These are phyloP conservation scores for Phalacrocorax carbo DNA, from an alignment of 2,113 vertebrate genomes.

Conservation along the genomic window DNA sequence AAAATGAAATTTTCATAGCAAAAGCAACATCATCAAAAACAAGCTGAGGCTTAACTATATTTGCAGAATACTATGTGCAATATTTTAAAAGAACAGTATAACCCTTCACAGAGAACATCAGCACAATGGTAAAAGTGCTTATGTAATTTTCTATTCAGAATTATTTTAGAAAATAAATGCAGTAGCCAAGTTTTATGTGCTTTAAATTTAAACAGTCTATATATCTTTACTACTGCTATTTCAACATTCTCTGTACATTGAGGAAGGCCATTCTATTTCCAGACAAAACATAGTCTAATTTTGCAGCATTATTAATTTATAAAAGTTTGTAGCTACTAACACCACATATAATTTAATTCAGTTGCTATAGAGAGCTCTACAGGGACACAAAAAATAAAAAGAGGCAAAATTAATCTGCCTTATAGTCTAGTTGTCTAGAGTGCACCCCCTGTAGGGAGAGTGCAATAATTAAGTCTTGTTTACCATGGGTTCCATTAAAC, in stretches of 20 bases:
- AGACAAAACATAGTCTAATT: neutral
- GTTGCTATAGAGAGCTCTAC: slow-evolving; percentile 70
- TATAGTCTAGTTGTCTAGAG: slow-evolving; percentile 53
- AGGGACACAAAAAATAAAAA: slow-evolving; percentile 49
- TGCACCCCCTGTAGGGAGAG: slow-evolving; percentile 56
- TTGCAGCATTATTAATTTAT: slow-evolving; percentile 32
- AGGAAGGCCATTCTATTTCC: neutral
- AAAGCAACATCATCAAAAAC: neutral
- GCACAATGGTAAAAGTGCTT: neutral
- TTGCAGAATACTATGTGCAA: neutral
- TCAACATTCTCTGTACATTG: neutral
- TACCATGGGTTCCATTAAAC: slow-evolving; percentile 47
- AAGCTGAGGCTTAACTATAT: neutral
- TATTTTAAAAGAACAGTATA: neutral
- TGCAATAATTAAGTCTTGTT: slow-evolving; percentile 70
- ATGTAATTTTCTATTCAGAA: neutral
- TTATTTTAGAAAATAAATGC: neutral
- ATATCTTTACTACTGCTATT: neutral
- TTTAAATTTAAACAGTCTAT: neutral
- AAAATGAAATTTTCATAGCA: neutral
- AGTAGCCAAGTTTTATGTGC: neutral
- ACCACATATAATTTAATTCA: slow-evolving; percentile 36
- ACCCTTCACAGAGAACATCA: neutral
- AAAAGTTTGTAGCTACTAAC: slow-evolving; percentile 27
- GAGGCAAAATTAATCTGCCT: slow-evolving; percentile 64